Evolutionary conservation across 2,888 invertebrate species (phyloP), one percentile per base, ranked within the genome.

Genomic region (Leptopterna dolabrata): DNA sequence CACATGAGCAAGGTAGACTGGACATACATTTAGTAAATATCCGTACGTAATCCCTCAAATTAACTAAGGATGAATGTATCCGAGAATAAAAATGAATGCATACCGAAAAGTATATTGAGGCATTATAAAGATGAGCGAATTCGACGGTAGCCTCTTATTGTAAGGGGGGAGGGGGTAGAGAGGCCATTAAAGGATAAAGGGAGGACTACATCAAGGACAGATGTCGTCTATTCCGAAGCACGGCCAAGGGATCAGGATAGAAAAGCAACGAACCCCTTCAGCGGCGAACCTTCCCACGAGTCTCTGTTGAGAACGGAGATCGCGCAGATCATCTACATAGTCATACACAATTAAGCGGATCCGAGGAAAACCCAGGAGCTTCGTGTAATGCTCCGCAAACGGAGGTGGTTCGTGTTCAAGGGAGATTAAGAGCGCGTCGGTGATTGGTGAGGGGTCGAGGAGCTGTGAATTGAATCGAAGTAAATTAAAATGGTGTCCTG

Each of bases 171-270:
- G 47, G 45, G 43, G 19, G 47, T 9, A 2, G 47, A 78, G 24
- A 29, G 43, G 24, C 27, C 78, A 36, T 41, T 47, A 29, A 47
- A 27, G 16, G 81, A 51, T 47, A 47, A 81, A 81, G 51, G 29
- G 27, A 29, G 45, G 55, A 55, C 55, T 81, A 55, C 29, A 81
- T 81, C 51, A 81, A 27, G 51, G 29, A 3, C 47, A 81, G 55
- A 81, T 81, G 81, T 81, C 13, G 51, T 55, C 55, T 30, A 81
- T 81, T 81, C 81, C 29, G 51, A 29, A n/a, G 29, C 81, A 81
- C 81, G 81, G 24, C 73, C 51, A 27, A 47, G 29, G 81, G 81
- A 81, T 81, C 81, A 81, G 51, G 29, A 14, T 29, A 27, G 13
- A 16, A 71, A 71, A 27, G n/a, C 71, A 6, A 6, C 4, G 4